phyloP scores from a whole-genome alignment of 2,113 vertebrate genomes.

The Pterocles orientalis region DNA sequence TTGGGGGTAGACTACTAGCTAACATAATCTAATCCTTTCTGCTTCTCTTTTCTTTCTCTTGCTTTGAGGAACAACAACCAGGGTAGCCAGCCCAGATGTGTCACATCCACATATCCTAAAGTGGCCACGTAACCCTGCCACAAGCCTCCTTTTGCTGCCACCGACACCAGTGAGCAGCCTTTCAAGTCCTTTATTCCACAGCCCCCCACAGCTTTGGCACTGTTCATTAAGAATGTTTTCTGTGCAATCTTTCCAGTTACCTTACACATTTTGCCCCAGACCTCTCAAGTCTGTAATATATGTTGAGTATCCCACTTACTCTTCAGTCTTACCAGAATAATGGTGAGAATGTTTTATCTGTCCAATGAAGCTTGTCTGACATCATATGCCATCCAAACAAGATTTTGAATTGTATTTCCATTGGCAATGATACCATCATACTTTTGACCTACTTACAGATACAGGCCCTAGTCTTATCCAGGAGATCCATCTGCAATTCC shows the following conservation, averaged over 20 bases:
- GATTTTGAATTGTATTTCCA: constrained; percentile 37
- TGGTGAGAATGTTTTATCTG: constrained; percentile 47
- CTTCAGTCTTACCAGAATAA: constrained; percentile 35
- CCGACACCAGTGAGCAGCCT: background rate
- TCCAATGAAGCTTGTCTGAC: constrained; percentile 29
- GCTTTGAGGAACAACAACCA: background rate
- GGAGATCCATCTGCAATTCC: constrained; percentile 60
- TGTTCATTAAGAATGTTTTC: background rate
- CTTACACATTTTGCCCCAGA: constrained; percentile 9
- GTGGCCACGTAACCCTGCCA: background rate
- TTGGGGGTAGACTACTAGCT: background rate
- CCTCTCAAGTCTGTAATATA: background rate
- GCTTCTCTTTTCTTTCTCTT: background rate
- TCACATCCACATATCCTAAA: background rate
- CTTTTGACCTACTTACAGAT: constrained; percentile 55
- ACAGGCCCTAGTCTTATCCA: constrained; percentile 51
- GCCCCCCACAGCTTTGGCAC: background rate
- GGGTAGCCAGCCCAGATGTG: background rate
- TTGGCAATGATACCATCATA: constrained; percentile 21
- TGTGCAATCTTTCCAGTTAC: constrained; percentile 22
- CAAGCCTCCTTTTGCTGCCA: background rate
- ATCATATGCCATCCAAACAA: constrained; percentile 32
- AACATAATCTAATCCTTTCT: background rate
- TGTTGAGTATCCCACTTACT: constrained; percentile 28
- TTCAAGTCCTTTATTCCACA: background rate